A percentile compares a stretch with the other conserved stretches of the same genome.
Conservation (phyloP, 35 echinoderm and acorn worm species). For the Lytechinus variegatus region DNA sequence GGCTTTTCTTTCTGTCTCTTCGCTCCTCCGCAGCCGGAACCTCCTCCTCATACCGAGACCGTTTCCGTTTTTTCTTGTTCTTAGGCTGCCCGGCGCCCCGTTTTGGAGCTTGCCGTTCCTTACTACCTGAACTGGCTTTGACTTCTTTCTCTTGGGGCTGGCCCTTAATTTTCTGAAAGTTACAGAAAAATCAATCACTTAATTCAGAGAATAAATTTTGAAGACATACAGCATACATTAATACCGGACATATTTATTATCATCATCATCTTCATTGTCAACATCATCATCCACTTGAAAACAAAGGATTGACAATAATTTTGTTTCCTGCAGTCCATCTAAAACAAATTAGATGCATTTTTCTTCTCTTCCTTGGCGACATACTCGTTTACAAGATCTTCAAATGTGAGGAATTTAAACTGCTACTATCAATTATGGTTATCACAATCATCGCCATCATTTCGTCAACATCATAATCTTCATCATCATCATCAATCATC, state of each 20-base stretch:
- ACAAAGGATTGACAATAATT: too few relatives aligned
- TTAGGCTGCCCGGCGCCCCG: neutral
- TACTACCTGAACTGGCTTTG: neutral
- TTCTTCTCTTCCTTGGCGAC: slow-evolving; percentile 69
- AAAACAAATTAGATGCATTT: neutral
- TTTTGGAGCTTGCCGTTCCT: slow-evolving; percentile 38
- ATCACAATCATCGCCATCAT: too few relatives aligned
- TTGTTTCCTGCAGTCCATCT: too few relatives aligned
- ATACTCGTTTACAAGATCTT: slow-evolving; percentile 94
- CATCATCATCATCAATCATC: too few relatives aligned
- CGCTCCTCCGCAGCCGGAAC: slow-evolving; percentile 25
- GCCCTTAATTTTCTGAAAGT: neutral
- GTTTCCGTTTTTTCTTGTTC: slow-evolving; percentile 51
- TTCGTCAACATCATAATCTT: too few relatives aligned
- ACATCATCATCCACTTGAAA: too few relatives aligned
- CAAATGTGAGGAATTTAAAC: slow-evolving; percentile 80
- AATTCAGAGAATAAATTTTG: too few relatives aligned
- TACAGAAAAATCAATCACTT: neutral
- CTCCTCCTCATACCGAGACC: slow-evolving; percentile 7
- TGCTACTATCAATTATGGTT: too few relatives aligned
- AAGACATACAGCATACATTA: too few relatives aligned
- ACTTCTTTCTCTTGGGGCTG: neutral
- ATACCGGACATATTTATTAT: too few relatives aligned
- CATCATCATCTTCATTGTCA: too few relatives aligned
- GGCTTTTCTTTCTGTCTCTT: slow-evolving; percentile 32